A percentile compares a stretch with the other conserved stretches of the same genome.
phyloP scores from a whole-genome alignment of 2,113 vertebrate genomes.

The Malurus cyaneus region DNA sequence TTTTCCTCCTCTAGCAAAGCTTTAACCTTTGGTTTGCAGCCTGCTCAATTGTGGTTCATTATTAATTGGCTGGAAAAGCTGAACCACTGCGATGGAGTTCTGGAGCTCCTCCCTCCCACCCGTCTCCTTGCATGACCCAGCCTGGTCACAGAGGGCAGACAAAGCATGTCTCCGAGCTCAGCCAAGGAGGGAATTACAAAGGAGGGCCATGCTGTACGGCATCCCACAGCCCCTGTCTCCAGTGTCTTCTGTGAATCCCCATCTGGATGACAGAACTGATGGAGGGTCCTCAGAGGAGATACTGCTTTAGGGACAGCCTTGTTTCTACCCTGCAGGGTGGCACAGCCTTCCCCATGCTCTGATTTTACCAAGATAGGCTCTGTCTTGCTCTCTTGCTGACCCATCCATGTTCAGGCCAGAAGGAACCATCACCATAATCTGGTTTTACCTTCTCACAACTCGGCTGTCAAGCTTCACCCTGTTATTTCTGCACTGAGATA shows the following conservation, averaged over 20 bases:
- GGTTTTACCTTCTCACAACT: neutral
- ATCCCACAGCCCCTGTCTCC: neutral
- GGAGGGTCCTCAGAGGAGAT: neutral
- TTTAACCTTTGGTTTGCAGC: neutral
- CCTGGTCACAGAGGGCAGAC: neutral
- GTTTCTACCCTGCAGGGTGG: neutral
- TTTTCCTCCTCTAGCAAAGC: conserved; percentile 19
- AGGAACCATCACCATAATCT: neutral
- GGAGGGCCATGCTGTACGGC: fast-evolving
- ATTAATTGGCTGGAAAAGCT: neutral
- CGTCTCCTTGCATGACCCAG: fast-evolving
- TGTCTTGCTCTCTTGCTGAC: neutral
- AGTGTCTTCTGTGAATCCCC: neutral
- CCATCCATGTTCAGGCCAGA: neutral
- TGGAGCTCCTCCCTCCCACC: neutral
- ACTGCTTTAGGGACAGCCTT: neutral
- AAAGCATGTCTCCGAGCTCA: neutral
- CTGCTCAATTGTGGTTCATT: neutral
- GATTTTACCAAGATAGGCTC: neutral
- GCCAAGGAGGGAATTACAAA: neutral
- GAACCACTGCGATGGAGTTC: neutral
- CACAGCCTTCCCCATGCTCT: neutral
- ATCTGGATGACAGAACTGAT: fast-evolving
- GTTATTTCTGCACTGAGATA: neutral
- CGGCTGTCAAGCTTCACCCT: neutral